A percentile compares a stretch with the other conserved stretches of the same genome.
Evolutionary conservation across 2,113 vertebrate genomes (phyloP).

Genomic region (Equus przewalskii): DNA sequence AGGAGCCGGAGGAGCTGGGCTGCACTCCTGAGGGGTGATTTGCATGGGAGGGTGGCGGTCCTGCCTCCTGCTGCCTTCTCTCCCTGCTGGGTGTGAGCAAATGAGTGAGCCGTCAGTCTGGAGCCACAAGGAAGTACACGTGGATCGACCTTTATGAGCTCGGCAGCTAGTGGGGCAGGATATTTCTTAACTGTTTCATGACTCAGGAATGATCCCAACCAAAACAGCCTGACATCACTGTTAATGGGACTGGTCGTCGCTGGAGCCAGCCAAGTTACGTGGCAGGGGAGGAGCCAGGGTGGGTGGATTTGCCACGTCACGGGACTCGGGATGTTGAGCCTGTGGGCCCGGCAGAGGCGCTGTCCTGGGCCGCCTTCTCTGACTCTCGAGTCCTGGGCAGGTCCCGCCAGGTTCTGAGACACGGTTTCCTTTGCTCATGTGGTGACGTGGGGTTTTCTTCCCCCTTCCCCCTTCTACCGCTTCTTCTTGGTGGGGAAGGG

Average conservation of each 20-base stretch:
- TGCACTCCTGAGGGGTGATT: conserved; percentile 17
- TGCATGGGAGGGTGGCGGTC: not conserved
- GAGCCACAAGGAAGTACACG: conserved; percentile 88
- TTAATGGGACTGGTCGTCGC: not conserved
- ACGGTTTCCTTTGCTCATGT: not conserved
- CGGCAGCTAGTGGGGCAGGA: conserved; percentile 76
- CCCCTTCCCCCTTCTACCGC: accelerated
- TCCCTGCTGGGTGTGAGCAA: conserved; percentile 58
- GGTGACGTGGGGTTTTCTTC: not conserved
- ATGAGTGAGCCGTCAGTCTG: not conserved
- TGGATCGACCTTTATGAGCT: conserved; percentile 82
- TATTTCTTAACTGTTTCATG: conserved; percentile 80
- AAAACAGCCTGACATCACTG: conserved; percentile 39
- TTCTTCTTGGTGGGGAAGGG: not conserved
- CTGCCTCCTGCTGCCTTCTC: conserved; percentile 68
- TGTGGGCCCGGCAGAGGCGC: not conserved
- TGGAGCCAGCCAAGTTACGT: not conserved
- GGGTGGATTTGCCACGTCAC: not conserved
- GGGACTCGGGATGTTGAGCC: not conserved
- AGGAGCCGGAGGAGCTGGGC: not conserved
- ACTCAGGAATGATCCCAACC: conserved; percentile 45
- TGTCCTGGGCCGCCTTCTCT: not conserved
- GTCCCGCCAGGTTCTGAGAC: not conserved
- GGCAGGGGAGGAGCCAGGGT: not conserved
- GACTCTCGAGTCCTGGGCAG: not conserved